Evolutionary conservation across 2,797 vertebrate genomes (phyloP), one percentile per base, ranked within the genome.

Genomic region (Typhlichthys eigenmanni): DNA sequence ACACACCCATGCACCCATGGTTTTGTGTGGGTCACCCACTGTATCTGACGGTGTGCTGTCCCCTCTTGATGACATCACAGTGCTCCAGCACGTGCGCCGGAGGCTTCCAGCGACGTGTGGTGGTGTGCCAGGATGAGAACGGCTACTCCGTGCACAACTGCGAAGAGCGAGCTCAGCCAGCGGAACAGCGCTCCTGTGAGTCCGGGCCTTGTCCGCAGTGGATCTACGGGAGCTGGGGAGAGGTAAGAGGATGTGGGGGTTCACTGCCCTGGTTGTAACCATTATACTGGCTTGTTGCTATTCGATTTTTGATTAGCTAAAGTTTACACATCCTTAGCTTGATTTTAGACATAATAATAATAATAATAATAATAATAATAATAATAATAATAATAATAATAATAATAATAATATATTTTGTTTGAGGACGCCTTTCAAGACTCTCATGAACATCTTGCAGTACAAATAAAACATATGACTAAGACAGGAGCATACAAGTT

Each of bases 1-100:
- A 34, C 34, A 34, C 5, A 34, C 19, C 24, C 9, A 5, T 69
- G 50, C 32, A 66, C 64, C 11, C 57, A 13, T 61, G 55, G 2
- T 8, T 47, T 11, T 47, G 9, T 47, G 51, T 74, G 61, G 57
- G 66, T 55, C 29, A 2, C 34, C 11, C 13, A 2, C 29, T 55
- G 13, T 56, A 4, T 59, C 47, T 84, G 61, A 85, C 55, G 5
- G 19, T 34, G 13, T 62, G 32, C 51, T 2, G 51, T 70, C 62
- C 73, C 60, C 34, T 38, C 49, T 76, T 47, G 81, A 14, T 73
- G 48, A 66, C 67, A 57, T 66, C 88, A 19, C 19, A 99, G 98
- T 99, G 98, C 88, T 99, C 98, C 51, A 99, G 97, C 81, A 98
- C 96, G 0, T 99, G 98, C 81, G 96, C 96, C 0, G 96, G 96